Evolutionary conservation across 2,797 vertebrate genomes (phyloP).

Genomic region (Sarcophilus harrisii): DNA sequence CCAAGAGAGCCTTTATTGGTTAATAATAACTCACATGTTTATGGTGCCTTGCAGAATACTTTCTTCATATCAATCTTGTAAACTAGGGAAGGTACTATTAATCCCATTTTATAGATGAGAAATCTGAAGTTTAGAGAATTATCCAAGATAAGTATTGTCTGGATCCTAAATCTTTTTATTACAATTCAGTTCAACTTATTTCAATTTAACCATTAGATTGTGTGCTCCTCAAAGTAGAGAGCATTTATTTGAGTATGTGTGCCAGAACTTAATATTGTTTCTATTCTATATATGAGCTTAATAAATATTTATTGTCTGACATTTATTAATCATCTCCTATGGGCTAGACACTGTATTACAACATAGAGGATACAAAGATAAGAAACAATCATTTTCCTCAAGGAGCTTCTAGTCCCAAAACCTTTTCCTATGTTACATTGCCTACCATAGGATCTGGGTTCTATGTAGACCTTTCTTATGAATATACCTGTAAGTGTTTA

Average conservation of each 20-base stretch:
- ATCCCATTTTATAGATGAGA: background rate
- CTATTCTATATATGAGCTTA: background rate
- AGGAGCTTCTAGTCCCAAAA: background rate
- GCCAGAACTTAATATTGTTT: background rate
- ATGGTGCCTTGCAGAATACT: background rate
- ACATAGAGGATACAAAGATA: too few relatives aligned
- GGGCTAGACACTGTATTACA: background rate
- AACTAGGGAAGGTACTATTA: background rate
- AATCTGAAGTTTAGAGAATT: background rate
- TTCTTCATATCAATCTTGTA: background rate
- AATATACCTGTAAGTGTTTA: slow-evolving; percentile 29
- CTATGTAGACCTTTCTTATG: slow-evolving; percentile 37
- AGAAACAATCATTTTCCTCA: background rate
- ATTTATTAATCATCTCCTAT: background rate
- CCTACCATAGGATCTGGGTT: background rate
- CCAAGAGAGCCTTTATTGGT: slow-evolving; percentile 54
- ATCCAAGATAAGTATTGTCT: background rate
- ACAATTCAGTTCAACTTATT: background rate
- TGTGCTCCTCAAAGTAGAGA: background rate
- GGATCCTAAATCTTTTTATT: background rate
- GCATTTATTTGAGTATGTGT: background rate
- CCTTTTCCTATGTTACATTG: background rate
- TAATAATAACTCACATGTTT: background rate
- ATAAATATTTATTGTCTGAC: background rate
- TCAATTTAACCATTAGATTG: background rate